phyloP scores from a whole-genome alignment of 2,113 vertebrate genomes.

The Phodopus roborovskii region DNA sequence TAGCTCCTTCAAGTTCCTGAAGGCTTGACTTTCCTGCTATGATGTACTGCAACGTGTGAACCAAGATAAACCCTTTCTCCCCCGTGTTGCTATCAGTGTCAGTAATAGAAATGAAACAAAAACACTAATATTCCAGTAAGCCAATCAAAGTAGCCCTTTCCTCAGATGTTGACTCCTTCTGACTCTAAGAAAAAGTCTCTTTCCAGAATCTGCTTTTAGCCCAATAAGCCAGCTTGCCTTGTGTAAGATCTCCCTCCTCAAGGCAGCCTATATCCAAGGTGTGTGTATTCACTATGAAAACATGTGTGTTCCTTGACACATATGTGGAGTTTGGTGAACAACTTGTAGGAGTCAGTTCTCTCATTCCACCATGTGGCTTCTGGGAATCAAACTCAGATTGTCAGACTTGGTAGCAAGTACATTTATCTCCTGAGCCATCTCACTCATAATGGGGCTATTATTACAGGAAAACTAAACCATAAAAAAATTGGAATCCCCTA shows the following conservation, averaged over 20 bases:
- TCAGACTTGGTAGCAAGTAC: too few species aligned
- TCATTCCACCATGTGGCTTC: too few species aligned
- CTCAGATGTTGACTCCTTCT: fast-evolving
- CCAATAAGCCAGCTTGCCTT: not conserved
- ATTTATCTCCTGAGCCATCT: too few species aligned
- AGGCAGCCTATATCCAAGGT: not conserved
- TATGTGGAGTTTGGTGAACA: too few species aligned
- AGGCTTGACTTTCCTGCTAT: not conserved
- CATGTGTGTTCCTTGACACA: too few species aligned
- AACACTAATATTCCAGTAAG: not conserved
- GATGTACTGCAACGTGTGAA: not conserved
- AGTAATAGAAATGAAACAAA: not conserved
- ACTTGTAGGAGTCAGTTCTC: too few species aligned
- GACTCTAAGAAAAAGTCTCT: not conserved
- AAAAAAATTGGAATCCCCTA: too few species aligned
- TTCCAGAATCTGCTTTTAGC: not conserved
- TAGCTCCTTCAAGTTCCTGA: not conserved
- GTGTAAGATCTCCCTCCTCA: not conserved
- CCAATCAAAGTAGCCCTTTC: not conserved
- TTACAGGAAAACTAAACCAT: too few species aligned
- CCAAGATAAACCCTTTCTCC: too few species aligned
- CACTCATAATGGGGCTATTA: too few species aligned
- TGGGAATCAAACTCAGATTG: too few species aligned
- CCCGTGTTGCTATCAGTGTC: not conserved
- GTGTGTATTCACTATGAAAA: too few species aligned